Evolutionary conservation across 2,113 vertebrate genomes (phyloP), one percentile per base, ranked within the genome.

Genomic region (Dascyllus trimaculatus): DNA sequence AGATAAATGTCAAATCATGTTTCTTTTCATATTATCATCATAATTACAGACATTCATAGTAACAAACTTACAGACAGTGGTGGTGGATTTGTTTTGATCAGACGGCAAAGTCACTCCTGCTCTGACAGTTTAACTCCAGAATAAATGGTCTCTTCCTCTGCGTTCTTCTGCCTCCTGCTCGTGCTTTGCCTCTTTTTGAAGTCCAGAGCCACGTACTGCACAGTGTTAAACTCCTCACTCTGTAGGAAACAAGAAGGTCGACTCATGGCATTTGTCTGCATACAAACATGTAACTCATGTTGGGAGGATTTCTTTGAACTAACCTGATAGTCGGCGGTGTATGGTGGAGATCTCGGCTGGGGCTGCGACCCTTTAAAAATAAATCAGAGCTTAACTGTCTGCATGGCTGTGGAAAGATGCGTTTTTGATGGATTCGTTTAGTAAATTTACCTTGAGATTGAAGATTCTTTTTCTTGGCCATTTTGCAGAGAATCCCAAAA

Each of bases 161-260:
- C 21, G 54, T 24, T 71, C 26, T 24, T 79, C 38, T 51, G 63
- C 60, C 26, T 69, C 5, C 60, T 43, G 49, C 54, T 74, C 32
- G 57, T 63, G 13, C 22, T 5, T n/a, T 19, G 54, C n/a, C 25
- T 87, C 76, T 58, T 65, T 40, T 75, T 80, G 35, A 86, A 84
- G 56, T 81, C 71, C 83, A 88, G 69, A 29, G 89, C 63, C 5
- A 45, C 70, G 13, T 88, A 91, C 15, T 80, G 85, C 22, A 81
- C 19, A 29, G 15, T 58, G 4, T 48, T 21, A 0, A 0, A 7
- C 0, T 60, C 79, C 46, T 69, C 61, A 26, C 10, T 49, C 86
- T 88, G 62, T 5, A 7, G 29, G 10, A 17, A 45, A 62, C 8
- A 48, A 29, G 5, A 74, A 29, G 40, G 5, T 6, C 24, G 4